Evolutionary conservation across 2,113 vertebrate species (phyloP).

Genomic region (Aepyceros melampus): DNA sequence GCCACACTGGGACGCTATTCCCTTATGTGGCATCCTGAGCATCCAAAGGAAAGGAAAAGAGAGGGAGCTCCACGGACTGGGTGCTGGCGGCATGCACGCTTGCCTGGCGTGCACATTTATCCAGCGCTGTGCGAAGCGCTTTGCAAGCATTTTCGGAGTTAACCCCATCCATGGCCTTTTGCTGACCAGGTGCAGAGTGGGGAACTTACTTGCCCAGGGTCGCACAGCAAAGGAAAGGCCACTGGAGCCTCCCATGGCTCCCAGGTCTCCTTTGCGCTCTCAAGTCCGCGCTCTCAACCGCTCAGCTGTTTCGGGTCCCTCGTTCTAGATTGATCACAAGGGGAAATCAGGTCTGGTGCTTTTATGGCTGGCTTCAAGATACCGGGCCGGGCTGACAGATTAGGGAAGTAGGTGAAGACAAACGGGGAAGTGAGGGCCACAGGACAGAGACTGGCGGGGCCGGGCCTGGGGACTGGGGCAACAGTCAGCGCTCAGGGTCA

Average conservation of each 20-base stretch:
- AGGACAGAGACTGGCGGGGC: background rate
- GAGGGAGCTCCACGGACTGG: background rate
- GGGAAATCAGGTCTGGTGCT: background rate
- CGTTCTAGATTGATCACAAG: background rate
- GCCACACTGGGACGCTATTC: background rate
- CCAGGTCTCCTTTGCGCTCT: background rate
- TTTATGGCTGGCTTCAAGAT: background rate
- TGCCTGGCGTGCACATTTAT: background rate
- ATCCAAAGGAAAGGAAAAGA: background rate
- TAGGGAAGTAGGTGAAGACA: background rate
- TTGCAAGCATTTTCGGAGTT: background rate
- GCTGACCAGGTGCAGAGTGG: background rate
- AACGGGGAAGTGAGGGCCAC: slow-evolving; percentile 4
- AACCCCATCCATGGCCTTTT: background rate
- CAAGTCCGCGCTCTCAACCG: background rate
- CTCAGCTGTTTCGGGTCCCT: background rate
- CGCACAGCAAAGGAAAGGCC: background rate
- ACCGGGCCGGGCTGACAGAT: background rate
- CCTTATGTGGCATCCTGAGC: background rate
- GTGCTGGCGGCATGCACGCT: background rate
- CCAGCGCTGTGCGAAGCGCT: background rate
- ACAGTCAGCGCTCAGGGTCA: background rate
- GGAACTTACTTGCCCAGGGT: background rate
- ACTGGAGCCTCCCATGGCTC: background rate
- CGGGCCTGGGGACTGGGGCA: background rate